Conservation (phyloP, 1,140 invertebrate genomes). For the Drosophila seguyi region DNA sequence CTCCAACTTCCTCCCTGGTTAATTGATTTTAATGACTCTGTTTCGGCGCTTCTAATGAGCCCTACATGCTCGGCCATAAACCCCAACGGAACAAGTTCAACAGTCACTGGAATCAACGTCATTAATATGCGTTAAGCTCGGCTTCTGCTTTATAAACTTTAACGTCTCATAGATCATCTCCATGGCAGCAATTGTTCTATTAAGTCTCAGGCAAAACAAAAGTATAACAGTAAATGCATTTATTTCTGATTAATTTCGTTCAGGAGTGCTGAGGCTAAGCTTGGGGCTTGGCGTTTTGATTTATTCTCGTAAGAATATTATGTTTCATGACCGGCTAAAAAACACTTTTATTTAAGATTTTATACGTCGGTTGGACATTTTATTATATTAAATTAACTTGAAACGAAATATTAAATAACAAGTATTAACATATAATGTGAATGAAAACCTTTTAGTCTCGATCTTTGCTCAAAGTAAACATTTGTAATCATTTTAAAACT, state of each 20-base stretch:
- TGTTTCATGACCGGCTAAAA: neutral
- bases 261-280: conserved; percentile 6
- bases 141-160: conserved; percentile 19
- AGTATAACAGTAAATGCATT: neutral
- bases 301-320: neutral
- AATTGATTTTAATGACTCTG: conserved; percentile 58
- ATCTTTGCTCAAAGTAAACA: too few species aligned
- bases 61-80: conserved; percentile 47
- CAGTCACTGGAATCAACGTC: conserved; percentile 42
- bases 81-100: conserved; percentile 42
- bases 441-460: too few species aligned
- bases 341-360: neutral
- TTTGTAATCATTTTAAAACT: too few species aligned
- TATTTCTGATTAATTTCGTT: conserved; percentile 21
- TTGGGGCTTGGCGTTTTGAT: conserved; percentile 1
- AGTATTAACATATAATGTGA: too few species aligned
- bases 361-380: neutral
- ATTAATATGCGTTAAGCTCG: conserved; percentile 48
- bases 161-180: conserved; percentile 32
- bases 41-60: conserved; percentile 41
- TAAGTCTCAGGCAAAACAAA: conserved; percentile 25
- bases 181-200: conserved; percentile 10
- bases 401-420: too few species aligned
- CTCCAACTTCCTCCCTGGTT: conserved; percentile 14
- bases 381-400: neutral